These are phyloP conservation scores for Istiophorus platypterus DNA, from an alignment of 2,113 vertebrate genomes.

Conservation along the genomic window DNA sequence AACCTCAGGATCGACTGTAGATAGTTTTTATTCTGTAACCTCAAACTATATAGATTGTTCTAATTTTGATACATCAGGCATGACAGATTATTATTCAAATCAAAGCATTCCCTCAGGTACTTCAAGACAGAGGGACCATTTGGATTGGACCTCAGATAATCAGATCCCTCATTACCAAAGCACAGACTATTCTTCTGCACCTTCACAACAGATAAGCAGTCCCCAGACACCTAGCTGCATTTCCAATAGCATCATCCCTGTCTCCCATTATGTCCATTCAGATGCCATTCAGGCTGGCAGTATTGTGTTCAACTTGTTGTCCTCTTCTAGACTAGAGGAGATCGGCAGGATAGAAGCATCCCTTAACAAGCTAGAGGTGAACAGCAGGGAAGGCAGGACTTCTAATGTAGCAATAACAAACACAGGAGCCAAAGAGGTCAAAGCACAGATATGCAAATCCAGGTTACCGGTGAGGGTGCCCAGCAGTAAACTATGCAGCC, in stretches of 20 bases:
- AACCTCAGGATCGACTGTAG: slow-evolving; percentile 62
- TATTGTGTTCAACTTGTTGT: slow-evolving; percentile 84
- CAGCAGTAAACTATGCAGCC: slow-evolving; percentile 82
- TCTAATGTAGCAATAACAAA: slow-evolving; percentile 85
- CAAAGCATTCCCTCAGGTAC: slow-evolving; percentile 81
- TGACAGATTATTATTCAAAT: slow-evolving; percentile 41
- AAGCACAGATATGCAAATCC: slow-evolving; percentile 89
- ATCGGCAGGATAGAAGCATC: slow-evolving; percentile 75
- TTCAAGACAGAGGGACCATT: slow-evolving; percentile 81
- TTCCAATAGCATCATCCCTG: slow-evolving; percentile 89
- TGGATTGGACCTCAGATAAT: slow-evolving; percentile 79
- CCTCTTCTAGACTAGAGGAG: slow-evolving; percentile 84
- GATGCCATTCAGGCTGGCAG: slow-evolving; percentile 76
- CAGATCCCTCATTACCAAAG: slow-evolving; percentile 76
- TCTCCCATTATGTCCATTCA: slow-evolving; percentile 77
- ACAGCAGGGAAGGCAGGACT: slow-evolving; percentile 78
- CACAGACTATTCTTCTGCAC: slow-evolving; percentile 67
- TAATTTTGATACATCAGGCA: slow-evolving; percentile 44
- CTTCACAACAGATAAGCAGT: slow-evolving; percentile 84
- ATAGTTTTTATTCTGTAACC: slow-evolving; percentile 50
- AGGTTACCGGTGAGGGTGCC: slow-evolving; percentile 92
- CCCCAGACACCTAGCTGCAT: slow-evolving; percentile 89
- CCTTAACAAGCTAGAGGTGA: slow-evolving; percentile 82
- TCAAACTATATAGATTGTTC: slow-evolving; percentile 56
- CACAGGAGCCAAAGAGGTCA: slow-evolving; percentile 81